phyloP scores from a whole-genome alignment of 2,797 vertebrate species.

The Parotocinclus haroldoi region DNA sequence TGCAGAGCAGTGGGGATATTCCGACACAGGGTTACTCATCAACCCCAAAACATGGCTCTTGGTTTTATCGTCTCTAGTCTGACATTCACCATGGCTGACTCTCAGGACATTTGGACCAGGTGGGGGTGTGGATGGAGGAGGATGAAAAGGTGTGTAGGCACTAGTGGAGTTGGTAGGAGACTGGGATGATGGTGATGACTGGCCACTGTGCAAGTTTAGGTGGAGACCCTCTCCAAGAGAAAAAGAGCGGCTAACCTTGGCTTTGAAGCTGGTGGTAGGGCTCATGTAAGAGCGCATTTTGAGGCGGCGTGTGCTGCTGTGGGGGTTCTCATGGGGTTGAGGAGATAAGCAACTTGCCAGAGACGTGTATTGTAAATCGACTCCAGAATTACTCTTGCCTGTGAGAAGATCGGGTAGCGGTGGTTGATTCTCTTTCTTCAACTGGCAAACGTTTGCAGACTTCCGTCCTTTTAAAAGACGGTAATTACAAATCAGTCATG shows the following conservation, averaged over 20 bases:
- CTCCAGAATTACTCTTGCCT: constrained; percentile 56
- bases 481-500: background rate
- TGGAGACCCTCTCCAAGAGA: constrained; percentile 79
- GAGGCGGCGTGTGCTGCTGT: constrained; percentile 41
- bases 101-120: constrained; percentile 24
- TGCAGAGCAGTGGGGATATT: constrained; percentile 11
- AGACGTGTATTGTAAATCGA: constrained; percentile 52
- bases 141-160: constrained; percentile 12
- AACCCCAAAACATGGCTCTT: constrained; percentile 1
- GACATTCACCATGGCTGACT: background rate
- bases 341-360: constrained; percentile 55
- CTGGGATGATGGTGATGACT: constrained; percentile 21
- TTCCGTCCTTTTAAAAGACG: constrained; percentile 9
- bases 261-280: constrained; percentile 84
- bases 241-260: constrained; percentile 81
- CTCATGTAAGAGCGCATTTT: constrained; percentile 83
- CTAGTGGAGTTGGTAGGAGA: constrained; percentile 16
- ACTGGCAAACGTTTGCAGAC: background rate
- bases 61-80: constrained; percentile 9
- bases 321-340: constrained; percentile 67
- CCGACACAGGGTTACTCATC: background rate
- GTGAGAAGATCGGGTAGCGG: constrained; percentile 49
- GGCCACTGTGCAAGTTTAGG: constrained; percentile 34
- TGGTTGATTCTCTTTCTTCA: constrained; percentile 44
- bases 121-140: background rate